These are phyloP conservation scores for Tetranychus piercei DNA, from an alignment of 2,888 invertebrate species.

Conservation along the genomic window DNA sequence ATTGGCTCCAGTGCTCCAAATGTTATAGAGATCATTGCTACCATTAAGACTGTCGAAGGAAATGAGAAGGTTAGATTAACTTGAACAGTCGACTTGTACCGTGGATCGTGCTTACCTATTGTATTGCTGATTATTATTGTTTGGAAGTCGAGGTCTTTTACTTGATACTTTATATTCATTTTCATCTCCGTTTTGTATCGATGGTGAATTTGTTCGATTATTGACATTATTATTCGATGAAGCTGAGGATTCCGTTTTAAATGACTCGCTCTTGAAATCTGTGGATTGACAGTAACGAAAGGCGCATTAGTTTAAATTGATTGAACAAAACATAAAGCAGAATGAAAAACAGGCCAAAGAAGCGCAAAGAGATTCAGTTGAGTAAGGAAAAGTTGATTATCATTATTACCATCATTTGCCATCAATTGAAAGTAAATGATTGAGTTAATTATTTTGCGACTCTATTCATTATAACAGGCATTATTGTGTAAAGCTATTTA, in stretches of 20 bases:
- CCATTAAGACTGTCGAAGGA: neutral
- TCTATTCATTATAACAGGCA: no score
- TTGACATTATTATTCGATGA: neutral
- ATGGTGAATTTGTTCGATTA: neutral
- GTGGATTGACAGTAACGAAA: neutral
- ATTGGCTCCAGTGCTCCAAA: slow-evolving; percentile 4
- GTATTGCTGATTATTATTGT: neutral
- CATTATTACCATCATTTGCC: neutral
- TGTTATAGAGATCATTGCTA: slow-evolving; percentile 8
- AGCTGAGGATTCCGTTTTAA: neutral
- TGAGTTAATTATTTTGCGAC: no score
- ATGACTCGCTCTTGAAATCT: neutral
- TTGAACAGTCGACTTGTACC: no score
- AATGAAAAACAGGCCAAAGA: no score
- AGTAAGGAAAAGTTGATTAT: neutral
- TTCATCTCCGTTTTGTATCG: neutral
- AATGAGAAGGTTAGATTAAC: neutral
- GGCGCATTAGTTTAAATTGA: neutral
- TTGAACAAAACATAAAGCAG: no score
- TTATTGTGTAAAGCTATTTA: no score
- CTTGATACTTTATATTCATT: neutral
- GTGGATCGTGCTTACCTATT: neutral
- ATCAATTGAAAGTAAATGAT: neutral
- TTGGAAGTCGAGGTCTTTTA: neutral
- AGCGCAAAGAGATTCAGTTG: no score